Base-by-base conservation (phyloP, 2,888 invertebrate genomes). In the Cordilura impudica region DNA sequence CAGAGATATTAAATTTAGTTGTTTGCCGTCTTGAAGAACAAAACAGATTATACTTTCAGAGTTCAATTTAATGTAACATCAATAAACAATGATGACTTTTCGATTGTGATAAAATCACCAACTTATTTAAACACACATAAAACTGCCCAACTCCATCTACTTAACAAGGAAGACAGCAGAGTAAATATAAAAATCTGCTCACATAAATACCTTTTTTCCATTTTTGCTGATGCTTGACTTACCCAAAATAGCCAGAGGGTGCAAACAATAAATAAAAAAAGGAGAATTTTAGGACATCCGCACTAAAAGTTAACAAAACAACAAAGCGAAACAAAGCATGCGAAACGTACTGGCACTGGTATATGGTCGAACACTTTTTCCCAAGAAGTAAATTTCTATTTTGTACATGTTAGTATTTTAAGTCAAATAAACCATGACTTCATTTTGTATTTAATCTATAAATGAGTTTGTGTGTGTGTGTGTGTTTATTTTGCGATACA, bases 21-120 rank as follows among this genome's bases (percentile, higher is more conserved):
- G 10, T 7, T 16, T 4, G 7, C 12, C 12, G 10, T 35, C 10
- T 35, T 1, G 10, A 8, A 4, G 39, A 39, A 58, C 53, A 21
- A 60, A 29, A 73, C 45, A 65, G 31, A 69, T 65, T 45, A 56
- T 74, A 60, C 47, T 29, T 63, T 63, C 63, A 53, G 58, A 45
- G 19, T 65, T 70, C 58, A 74, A 65, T 21, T 58, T 70, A 73
- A 78, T 73, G 73, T 54, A 58, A 65, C 69, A 65, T 78, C 78
- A 70, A 73, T 73, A 73, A 70, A 65, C 78, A 69, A 69, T 78
- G 73, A 78, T 73, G 78, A 65, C 73, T 70, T 74, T 73, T 73
- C 78, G 58, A 78, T 78, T 78, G 67, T 45, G 67, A 73, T 73
- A 69, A 67, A 78, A 73, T 78, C 61, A 69, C 35, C 21, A 70